phyloP scores from a whole-genome alignment of 2,888 invertebrate species.

The Deilephila elpenor region DNA sequence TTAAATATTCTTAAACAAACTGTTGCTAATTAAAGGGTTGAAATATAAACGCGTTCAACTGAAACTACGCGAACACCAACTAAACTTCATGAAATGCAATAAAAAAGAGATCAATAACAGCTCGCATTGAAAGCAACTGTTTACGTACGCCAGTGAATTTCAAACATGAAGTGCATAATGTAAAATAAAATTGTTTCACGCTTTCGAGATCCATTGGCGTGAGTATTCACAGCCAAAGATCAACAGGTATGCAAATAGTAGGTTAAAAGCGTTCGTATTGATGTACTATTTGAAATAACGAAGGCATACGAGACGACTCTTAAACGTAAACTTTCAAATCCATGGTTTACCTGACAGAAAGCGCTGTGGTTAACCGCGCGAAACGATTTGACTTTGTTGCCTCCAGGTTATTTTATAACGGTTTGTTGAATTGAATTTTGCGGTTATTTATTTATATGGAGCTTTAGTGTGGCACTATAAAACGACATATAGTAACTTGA shows the following conservation, averaged over 20 bases:
- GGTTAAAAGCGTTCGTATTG: conserved; percentile 53
- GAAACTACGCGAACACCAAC: not conserved
- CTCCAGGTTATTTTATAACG: conserved; percentile 82
- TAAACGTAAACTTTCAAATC: conserved; percentile 76
- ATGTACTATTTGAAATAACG: conserved; percentile 65
- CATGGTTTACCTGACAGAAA: conserved; percentile 77
- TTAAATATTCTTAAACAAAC: no score
- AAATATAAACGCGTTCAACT: not conserved
- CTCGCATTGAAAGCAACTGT: conserved; percentile 15
- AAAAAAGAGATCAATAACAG: conserved; percentile 32
- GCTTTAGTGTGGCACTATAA: conserved; percentile 60
- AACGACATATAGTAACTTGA: conserved; percentile 46
- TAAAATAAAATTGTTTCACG: conserved; percentile 55
- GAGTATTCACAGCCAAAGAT: conserved; percentile 49
- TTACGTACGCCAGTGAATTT: conserved; percentile 41
- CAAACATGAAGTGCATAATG: conserved; percentile 51
- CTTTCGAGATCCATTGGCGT: conserved; percentile 43
- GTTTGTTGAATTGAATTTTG: conserved; percentile 83
- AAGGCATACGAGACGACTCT: conserved; percentile 61
- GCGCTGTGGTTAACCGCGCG: conserved; percentile 80
- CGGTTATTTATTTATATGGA: conserved; percentile 82
- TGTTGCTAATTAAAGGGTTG: no score
- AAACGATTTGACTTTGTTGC: conserved; percentile 82
- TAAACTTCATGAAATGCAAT: conserved; percentile 37
- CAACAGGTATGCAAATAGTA: conserved; percentile 71